Conservation (phyloP, 2,888 invertebrate species). For the Ichneumoninae sp. region DNA sequence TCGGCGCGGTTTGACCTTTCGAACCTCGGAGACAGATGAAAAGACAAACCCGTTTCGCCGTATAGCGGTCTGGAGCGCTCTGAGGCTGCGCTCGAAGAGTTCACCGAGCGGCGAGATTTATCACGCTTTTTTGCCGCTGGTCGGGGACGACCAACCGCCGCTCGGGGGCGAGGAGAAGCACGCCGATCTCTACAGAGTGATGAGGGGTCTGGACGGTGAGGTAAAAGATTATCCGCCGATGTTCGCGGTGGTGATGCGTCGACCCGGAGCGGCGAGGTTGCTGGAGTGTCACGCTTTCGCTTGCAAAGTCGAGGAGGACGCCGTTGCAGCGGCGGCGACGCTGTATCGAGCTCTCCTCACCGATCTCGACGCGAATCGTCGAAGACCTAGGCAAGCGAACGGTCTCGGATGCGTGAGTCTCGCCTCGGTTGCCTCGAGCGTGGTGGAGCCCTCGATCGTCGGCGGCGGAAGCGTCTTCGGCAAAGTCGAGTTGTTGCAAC, state of each 20-base stretch:
- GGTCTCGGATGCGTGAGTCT: conserved; percentile 92
- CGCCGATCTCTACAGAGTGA: conserved; percentile 83
- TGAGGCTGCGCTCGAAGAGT: conserved; percentile 87
- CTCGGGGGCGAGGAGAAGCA: conserved; percentile 86
- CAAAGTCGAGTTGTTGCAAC: conserved; percentile 28
- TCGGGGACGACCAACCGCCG: conserved; percentile 87
- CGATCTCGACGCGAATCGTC: conserved; percentile 83
- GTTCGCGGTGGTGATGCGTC: conserved; percentile 96
- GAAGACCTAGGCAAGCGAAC: conserved; percentile 88
- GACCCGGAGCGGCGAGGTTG: conserved; percentile 90
- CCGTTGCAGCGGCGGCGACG: conserved; percentile 95
- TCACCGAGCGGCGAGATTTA: conserved; percentile 83
- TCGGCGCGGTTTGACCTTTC: conserved; percentile 80
- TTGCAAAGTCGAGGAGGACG: conserved; percentile 95
- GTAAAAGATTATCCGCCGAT: conserved; percentile 90
- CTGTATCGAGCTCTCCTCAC: conserved; percentile 95
- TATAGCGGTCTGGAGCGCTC: conserved; percentile 97
- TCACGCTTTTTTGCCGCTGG: conserved; percentile 93
- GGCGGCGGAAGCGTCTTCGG: conserved; percentile 64
- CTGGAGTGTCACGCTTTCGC: conserved; percentile 96
- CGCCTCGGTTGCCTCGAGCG: conserved; percentile 84
- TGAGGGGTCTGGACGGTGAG: conserved; percentile 79
- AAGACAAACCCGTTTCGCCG: conserved; percentile 93
- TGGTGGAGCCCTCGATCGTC: conserved; percentile 64
- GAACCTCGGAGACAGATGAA: conserved; percentile 78